Evolutionary conservation across 2,797 vertebrate species (phyloP).

Genomic region (Cygnus olor): DNA sequence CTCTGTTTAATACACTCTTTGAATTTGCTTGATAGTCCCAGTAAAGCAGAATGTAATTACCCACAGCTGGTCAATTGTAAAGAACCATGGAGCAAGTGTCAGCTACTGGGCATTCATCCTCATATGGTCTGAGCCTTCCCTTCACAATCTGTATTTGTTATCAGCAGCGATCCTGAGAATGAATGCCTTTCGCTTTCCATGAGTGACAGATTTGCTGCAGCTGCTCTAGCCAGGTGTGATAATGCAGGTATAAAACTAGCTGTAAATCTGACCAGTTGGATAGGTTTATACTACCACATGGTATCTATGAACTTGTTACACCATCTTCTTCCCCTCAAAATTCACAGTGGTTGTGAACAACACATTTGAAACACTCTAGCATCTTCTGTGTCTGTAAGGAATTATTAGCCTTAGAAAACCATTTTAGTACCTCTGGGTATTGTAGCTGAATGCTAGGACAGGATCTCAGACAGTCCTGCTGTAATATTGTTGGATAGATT

Average conservation of each 20-base stretch:
- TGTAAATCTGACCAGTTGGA: not conserved
- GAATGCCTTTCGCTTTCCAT: not conserved
- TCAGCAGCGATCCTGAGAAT: not conserved
- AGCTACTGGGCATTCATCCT: not conserved
- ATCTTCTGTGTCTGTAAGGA: not conserved
- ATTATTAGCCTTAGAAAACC: not conserved
- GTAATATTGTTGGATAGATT: not conserved
- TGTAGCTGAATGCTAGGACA: not conserved
- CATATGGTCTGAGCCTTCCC: not conserved
- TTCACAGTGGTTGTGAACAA: not conserved
- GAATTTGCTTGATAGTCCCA: constrained; percentile 53
- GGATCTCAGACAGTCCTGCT: not conserved
- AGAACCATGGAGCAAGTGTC: constrained; percentile 2
- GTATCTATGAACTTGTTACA: not conserved
- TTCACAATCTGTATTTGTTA: not conserved
- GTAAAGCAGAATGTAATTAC: constrained; percentile 60
- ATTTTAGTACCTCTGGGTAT: not conserved
- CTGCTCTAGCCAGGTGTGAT: not conserved
- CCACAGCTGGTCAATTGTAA: constrained; percentile 31
- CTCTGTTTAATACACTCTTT: constrained; percentile 55
- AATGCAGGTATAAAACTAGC: not conserved
- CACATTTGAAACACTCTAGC: accelerated
- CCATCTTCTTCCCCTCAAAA: accelerated
- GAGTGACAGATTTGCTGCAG: not conserved
- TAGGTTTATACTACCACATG: not conserved